Evolutionary conservation across 2,113 vertebrate genomes (phyloP).

Genomic region (Oenanthe oenanthe): DNA sequence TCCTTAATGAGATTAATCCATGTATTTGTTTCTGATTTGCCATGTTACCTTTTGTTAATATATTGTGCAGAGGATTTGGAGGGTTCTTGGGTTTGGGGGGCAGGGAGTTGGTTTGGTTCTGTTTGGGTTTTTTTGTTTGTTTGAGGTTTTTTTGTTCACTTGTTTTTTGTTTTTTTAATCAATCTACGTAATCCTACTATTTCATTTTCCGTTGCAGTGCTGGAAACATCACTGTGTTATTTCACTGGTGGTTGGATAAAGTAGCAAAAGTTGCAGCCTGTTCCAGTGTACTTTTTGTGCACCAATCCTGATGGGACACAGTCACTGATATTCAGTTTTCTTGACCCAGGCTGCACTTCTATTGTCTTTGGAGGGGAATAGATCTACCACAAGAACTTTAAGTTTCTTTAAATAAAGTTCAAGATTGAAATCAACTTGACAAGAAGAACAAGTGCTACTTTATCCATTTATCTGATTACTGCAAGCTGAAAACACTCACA

Average conservation of each 20-base stretch:
- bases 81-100: accelerated
- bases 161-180: neutral
- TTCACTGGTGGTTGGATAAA: neutral
- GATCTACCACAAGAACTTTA: neutral
- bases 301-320: neutral
- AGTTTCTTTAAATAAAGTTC: neutral
- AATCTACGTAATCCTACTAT: neutral
- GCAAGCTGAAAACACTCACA: neutral
- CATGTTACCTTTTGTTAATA: neutral
- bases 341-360: neutral
- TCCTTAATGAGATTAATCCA: constrained; percentile 29
- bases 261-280: neutral
- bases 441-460: neutral
- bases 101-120: accelerated
- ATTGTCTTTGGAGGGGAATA: neutral
- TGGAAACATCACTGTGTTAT: neutral
- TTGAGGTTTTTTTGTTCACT: neutral
- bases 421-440: neutral
- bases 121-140: neutral
- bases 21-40: neutral
- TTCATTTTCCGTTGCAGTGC: neutral
- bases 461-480: neutral
- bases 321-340: neutral
- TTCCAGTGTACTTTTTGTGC: neutral
- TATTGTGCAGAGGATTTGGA: accelerated